Evolutionary conservation across 2,888 invertebrate species (phyloP).

Genomic region (Andrena haemorrhoa): DNA sequence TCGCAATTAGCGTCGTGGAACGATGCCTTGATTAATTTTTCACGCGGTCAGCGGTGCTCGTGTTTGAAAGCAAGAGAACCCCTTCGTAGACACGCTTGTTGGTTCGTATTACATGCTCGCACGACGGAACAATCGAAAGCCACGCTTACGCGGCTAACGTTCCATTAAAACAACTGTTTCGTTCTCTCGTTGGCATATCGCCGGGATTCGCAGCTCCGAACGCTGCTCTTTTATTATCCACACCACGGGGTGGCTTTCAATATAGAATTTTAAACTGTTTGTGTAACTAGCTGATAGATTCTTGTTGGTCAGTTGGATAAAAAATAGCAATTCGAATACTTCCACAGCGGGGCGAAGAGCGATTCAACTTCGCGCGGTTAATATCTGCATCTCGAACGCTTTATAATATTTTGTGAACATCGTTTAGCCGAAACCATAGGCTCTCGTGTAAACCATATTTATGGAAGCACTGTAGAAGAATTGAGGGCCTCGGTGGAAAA

Average conservation of each 20-base stretch:
- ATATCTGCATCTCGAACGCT: too few relatives aligned
- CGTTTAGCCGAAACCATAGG: too few relatives aligned
- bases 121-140: constrained; percentile 80
- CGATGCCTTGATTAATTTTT: constrained; percentile 76
- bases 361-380: too few relatives aligned
- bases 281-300: too few relatives aligned
- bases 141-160: constrained; percentile 65
- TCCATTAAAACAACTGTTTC: constrained; percentile 63
- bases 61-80: constrained; percentile 70
- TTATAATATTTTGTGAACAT: too few relatives aligned
- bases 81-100: constrained; percentile 81
- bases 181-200: not conserved
- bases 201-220: not conserved
- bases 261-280: not conserved
- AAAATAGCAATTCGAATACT: too few relatives aligned
- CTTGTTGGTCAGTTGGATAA: too few relatives aligned
- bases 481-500: too few relatives aligned
- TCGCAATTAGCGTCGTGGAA: constrained; percentile 68
- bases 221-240: not conserved
- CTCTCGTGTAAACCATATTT: too few relatives aligned
- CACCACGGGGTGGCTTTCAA: not conserved
- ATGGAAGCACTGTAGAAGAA: too few relatives aligned
- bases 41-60: constrained; percentile 78
- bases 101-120: constrained; percentile 83
- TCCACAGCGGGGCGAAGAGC: too few relatives aligned